Evolutionary conservation across 1,140 invertebrate genomes (phyloP).

Genomic region (Drosophila willistoni): DNA sequence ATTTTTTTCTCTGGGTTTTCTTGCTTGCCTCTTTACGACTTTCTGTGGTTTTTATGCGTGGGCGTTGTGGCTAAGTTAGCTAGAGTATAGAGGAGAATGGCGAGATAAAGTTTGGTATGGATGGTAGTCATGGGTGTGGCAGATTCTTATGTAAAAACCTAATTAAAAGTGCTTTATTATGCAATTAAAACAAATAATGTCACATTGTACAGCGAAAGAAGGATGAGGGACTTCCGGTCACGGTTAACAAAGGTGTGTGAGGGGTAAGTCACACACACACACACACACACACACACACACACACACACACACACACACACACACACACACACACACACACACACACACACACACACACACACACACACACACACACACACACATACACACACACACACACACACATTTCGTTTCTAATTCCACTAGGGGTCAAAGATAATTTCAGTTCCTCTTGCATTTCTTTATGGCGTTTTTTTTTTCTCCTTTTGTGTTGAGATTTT

Average conservation of each 20-base stretch:
- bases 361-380: neutral
- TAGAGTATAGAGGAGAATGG: neutral
- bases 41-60: slow-evolving; percentile 35
- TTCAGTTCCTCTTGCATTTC: slow-evolving; percentile 6
- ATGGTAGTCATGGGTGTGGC: slow-evolving; percentile 28
- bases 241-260: neutral
- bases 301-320: slow-evolving; percentile 1
- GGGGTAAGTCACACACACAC: neutral
- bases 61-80: slow-evolving; percentile 1
- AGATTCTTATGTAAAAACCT: slow-evolving; percentile 65
- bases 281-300: neutral
- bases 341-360: neutral
- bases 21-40: slow-evolving; percentile 31
- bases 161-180: slow-evolving; percentile 81
- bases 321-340: neutral
- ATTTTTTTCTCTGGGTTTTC: slow-evolving; percentile 45
- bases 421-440: slow-evolving; percentile 37
- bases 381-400: neutral
- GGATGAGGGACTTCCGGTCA: neutral
- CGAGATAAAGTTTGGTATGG: neutral
- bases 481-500: slow-evolving; percentile 54
- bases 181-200: slow-evolving; percentile 79
- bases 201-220: slow-evolving; percentile 47
- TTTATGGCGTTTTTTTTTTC: neutral
- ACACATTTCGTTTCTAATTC: slow-evolving; percentile 9